phyloP scores from a whole-genome alignment of 2,113 vertebrate species.

The Clinocottus analis region DNA sequence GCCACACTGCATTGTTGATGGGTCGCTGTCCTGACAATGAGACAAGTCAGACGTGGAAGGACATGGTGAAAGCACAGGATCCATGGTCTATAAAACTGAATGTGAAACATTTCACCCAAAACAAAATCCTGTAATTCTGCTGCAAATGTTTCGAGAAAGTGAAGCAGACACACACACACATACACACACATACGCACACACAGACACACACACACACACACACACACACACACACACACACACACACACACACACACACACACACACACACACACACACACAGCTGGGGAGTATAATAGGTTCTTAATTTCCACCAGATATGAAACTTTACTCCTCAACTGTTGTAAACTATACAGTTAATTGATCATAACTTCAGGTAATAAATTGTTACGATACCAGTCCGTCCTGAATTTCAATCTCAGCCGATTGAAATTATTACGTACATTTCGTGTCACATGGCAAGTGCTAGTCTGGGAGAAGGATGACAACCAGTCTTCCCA shows the following conservation, averaged over 20 bases:
- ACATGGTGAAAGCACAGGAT: constrained; percentile 28
- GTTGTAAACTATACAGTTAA: too few species aligned
- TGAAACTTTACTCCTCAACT: too few species aligned
- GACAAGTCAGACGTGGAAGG: constrained; percentile 38
- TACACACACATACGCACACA: constrained; percentile 21
- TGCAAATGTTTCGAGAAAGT: constrained; percentile 13
- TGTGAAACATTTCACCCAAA: constrained; percentile 9
- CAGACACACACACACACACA: constrained; percentile 4
- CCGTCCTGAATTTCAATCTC: too few species aligned
- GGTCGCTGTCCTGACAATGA: constrained; percentile 41
- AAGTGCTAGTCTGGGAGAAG: not conserved
- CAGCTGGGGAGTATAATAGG: constrained; percentile 16
- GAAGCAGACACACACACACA: constrained; percentile 21
- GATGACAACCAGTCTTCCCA: constrained; percentile 31
- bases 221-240: not conserved
- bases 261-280: not conserved
- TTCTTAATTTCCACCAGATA: constrained; percentile 20
- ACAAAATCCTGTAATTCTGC: constrained; percentile 22
- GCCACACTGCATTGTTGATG: constrained; percentile 10
- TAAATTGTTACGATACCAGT: too few species aligned
- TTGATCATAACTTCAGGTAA: too few species aligned
- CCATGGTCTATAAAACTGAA: constrained; percentile 32
- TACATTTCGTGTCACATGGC: not conserved
- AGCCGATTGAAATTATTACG: too few species aligned
- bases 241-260: not conserved